phyloP scores from a whole-genome alignment of 2,888 invertebrate species.

The Drosophila quinaria region DNA sequence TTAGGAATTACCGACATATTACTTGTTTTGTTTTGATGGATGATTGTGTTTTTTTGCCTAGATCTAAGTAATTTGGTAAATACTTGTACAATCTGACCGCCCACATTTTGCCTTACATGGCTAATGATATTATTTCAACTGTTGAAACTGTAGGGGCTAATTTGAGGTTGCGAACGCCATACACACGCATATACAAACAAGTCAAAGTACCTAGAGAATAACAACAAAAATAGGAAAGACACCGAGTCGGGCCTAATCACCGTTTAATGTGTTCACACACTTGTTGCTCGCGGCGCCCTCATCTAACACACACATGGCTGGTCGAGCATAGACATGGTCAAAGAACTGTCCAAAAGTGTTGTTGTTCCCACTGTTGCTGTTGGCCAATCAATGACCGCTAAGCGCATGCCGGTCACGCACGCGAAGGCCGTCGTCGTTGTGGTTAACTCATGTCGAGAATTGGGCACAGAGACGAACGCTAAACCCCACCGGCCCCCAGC shows the following conservation, averaged over 20 bases:
- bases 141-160: constrained; percentile 42
- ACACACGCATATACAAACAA: constrained; percentile 17
- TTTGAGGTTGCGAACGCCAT: constrained; percentile 39
- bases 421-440: constrained; percentile 80
- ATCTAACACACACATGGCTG: constrained; percentile 35
- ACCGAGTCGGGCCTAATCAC: constrained; percentile 64
- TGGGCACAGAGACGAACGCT: constrained; percentile 70
- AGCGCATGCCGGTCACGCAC: constrained; percentile 82
- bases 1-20: background rate
- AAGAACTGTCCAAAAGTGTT: constrained; percentile 58
- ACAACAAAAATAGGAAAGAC: constrained; percentile 22
- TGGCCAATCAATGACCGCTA: constrained; percentile 78
- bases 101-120: constrained; percentile 56
- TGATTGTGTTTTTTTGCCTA: constrained; percentile 7
- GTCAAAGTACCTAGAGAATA: constrained; percentile 24
- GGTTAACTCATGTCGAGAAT: constrained; percentile 56
- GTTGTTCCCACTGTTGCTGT: constrained; percentile 28
- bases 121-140: constrained; percentile 53
- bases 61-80: constrained; percentile 21
- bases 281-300: constrained; percentile 78
- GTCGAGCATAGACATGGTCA: constrained; percentile 52
- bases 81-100: constrained; percentile 33
- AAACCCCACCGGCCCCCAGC: constrained; percentile 40
- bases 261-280: constrained; percentile 79
- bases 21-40: constrained; percentile 9